Conservation (phyloP, 2,797 vertebrate genomes). For the Enteromius paludinosus region DNA sequence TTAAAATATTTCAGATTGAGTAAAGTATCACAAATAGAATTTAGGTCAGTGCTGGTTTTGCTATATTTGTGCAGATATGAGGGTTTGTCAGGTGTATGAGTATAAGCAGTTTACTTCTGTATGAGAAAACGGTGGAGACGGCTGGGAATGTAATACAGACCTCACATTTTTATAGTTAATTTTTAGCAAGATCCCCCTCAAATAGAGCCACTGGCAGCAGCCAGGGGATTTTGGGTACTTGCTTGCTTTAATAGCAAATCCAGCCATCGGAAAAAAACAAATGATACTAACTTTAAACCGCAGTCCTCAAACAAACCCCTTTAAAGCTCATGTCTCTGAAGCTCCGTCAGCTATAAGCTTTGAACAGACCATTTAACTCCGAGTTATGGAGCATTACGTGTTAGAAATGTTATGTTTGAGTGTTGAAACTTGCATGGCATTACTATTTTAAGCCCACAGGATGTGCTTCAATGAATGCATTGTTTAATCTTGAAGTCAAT, state of each 20-base stretch:
- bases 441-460: background rate
- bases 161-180: conserved; percentile 14
- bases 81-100: background rate
- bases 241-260: conserved; percentile 12
- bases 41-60: background rate
- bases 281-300: conserved; percentile 22
- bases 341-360: conserved; percentile 16
- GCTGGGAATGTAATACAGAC: background rate
- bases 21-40: background rate
- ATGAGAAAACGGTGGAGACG: background rate
- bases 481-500: background rate
- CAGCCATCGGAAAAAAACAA: conserved; percentile 11
- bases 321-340: conserved; percentile 3
- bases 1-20: background rate
- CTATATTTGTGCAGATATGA: conserved; percentile 20
- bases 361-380: conserved; percentile 7
- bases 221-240: conserved; percentile 26
- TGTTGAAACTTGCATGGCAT: conserved; percentile 2
- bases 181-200: conserved; percentile 9
- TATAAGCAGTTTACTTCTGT: conserved; percentile 9
- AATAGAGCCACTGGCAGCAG: conserved; percentile 4
- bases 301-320: conserved; percentile 8
- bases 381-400: conserved; percentile 7
- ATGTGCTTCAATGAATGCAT: conserved; percentile 24
- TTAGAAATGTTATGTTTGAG: conserved; percentile 1